A percentile compares a stretch with the other conserved stretches of the same genome.
These are phyloP conservation scores for Olivierus martensii DNA, from an alignment of 1,140 invertebrate genomes.

Conservation along the genomic window DNA sequence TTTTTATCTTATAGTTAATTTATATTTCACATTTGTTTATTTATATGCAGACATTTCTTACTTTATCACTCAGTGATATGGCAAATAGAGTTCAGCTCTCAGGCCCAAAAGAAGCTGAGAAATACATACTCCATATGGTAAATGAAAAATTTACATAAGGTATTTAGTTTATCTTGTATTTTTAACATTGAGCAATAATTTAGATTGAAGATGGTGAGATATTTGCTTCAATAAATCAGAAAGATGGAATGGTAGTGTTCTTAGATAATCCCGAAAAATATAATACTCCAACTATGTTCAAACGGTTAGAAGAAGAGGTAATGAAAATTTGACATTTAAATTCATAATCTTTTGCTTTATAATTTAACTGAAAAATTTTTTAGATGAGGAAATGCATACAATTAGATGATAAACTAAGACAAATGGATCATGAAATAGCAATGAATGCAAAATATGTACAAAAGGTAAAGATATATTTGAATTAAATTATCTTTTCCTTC, in stretches of 20 bases:
- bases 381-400: slow-evolving; percentile 76
- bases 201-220: slow-evolving; percentile 96
- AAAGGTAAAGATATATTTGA: slow-evolving; percentile 30
- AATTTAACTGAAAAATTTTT: neutral
- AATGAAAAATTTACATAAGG: slow-evolving; percentile 3
- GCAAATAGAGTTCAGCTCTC: slow-evolving; percentile 75
- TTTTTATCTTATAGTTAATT: neutral
- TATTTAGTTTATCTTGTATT: neutral
- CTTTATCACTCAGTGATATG: slow-evolving; percentile 83
- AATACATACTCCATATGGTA: slow-evolving; percentile 85
- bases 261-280: slow-evolving; percentile 92
- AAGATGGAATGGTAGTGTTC: slow-evolving; percentile 95
- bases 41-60: slow-evolving; percentile 64
- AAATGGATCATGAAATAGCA: slow-evolving; percentile 89
- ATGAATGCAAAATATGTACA: slow-evolving; percentile 74
- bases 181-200: neutral
- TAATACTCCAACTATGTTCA: slow-evolving; percentile 70
- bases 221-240: slow-evolving; percentile 92
- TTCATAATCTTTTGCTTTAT: neutral
- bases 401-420: slow-evolving; percentile 67
- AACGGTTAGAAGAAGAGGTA: slow-evolving; percentile 60
- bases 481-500: neutral
- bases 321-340: neutral
- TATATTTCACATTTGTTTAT: neutral
- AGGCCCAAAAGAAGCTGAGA: slow-evolving; percentile 73